phyloP scores from a whole-genome alignment of 2,888 invertebrate genomes.

The Cyaniris semiargus region DNA sequence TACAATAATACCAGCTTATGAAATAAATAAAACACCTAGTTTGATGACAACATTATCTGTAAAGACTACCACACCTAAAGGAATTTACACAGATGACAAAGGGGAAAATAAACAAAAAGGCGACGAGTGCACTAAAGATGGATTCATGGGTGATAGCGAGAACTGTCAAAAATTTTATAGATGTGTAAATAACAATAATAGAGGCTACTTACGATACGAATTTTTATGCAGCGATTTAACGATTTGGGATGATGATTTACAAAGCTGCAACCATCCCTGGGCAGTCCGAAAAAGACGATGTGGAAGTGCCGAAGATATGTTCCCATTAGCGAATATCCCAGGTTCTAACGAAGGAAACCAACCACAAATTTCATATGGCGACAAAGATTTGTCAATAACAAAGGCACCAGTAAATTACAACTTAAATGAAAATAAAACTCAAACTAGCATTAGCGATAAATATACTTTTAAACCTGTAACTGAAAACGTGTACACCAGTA shows the following conservation, averaged over 20 bases:
- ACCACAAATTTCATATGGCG: constrained; percentile 4
- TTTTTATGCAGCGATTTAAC: constrained; percentile 88
- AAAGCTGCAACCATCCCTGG: constrained; percentile 87
- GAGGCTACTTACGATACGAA: constrained; percentile 84
- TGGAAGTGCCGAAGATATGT: constrained; percentile 44
- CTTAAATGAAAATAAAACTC: constrained; percentile 13
- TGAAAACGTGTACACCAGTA: background rate
- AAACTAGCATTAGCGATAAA: background rate
- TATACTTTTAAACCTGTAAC: background rate
- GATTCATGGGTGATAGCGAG: constrained; percentile 85
- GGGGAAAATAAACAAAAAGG: constrained; percentile 38
- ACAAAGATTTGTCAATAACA: background rate
- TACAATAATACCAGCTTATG: background rate
- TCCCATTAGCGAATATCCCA: background rate
- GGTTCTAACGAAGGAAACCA: background rate
- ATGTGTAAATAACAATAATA: constrained; percentile 84
- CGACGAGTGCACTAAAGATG: constrained; percentile 81
- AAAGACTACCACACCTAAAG: constrained; percentile 29
- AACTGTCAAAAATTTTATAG: constrained; percentile 90
- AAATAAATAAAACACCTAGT: background rate
- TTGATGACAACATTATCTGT: background rate
- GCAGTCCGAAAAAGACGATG: constrained; percentile 74
- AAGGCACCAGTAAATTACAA: constrained; percentile 10
- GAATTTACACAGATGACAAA: constrained; percentile 26
- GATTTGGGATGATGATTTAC: constrained; percentile 86